Evolutionary conservation across 2,888 invertebrate genomes (phyloP).

Genomic region (Andrena marginata): DNA sequence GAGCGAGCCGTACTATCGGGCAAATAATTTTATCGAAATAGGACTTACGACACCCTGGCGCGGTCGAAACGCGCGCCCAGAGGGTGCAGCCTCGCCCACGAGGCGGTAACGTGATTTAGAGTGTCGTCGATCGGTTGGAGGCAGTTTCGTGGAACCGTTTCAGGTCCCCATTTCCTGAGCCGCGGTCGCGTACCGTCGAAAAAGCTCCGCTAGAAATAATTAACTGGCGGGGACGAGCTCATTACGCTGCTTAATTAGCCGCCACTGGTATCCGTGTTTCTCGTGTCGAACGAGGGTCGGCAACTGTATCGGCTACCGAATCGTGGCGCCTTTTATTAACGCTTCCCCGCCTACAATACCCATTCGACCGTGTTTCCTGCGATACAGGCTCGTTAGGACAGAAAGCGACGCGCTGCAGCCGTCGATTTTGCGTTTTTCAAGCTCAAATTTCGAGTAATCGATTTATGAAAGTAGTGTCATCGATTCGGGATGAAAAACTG

Average conservation of each 20-base stretch:
- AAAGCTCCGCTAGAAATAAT: conserved; percentile 70
- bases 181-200: conserved; percentile 7
- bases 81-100: background rate
- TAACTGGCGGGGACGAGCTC: conserved; percentile 77
- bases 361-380: conserved; percentile 30
- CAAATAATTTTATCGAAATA: background rate
- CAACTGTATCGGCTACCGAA: conserved; percentile 44
- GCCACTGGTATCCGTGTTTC: conserved; percentile 57
- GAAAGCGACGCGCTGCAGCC: background rate
- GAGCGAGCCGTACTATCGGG: background rate
- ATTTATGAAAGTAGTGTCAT: background rate
- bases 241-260: conserved; percentile 78
- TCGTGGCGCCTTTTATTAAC: conserved; percentile 23
- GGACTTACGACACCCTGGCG: background rate
- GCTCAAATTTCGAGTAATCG: background rate
- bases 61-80: background rate
- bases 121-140: conserved; percentile 66
- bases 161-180: conserved; percentile 67
- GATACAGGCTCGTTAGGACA: conserved; percentile 1
- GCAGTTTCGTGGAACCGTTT: conserved; percentile 70
- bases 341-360: conserved; percentile 5
- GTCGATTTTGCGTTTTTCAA: background rate
- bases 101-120: conserved; percentile 61
- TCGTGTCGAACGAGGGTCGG: conserved; percentile 4
- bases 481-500: too few species aligned